Evolutionary conservation across 2,888 invertebrate genomes (phyloP), one percentile per base, ranked within the genome.

Genomic region (Amphimallon solstitiale): DNA sequence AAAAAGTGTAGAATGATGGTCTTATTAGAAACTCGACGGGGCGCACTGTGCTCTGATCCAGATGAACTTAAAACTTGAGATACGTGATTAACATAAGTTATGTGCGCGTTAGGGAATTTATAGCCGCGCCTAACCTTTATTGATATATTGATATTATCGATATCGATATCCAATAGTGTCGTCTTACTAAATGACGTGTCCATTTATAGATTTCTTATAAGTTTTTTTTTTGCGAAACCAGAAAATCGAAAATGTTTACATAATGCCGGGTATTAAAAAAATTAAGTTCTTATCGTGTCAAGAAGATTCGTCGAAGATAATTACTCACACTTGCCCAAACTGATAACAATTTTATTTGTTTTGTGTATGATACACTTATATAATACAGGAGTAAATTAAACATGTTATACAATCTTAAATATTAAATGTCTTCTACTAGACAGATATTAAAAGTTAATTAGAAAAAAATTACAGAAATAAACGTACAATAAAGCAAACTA

Each of bases 161-260:
- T 72, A 72, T 71, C 71, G 65, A 70, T 67, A 68, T 54, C 74
- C 74, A 74, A 74, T 72, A 63, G 69, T 65, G 62, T 63, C 46
- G 51, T 48, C 37, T 38, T 10, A 43, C 43, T 10, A 15, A 17
- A 59, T 59, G 56, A 59, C 56, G 56, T 59, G 45, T 59, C 5
- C 43, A 43, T 59, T 14, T 40, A 14, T 63, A 23, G 14, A 19
- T 46, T 56, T 54, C 56, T 56, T 56, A 61, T 37, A 14, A 46
- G 14, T 52, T 52, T 23, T 19, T 54, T 40, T 54, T 56, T 43
- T 10, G 35, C 48, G 29, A 49, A 49, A 12, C 23, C 48, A 21
- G 14, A 38, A 10, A 9, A 21, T 12, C 21, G 12, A 38, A 54
- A 12, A 7, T 21, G 23, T 43, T 43, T 29, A 43, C 43, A 15